Percentiles rank a stretch among this genome's conserved stretches.
Conservation (phyloP, 2,888 invertebrate species). For the Epicampocera succincta region DNA sequence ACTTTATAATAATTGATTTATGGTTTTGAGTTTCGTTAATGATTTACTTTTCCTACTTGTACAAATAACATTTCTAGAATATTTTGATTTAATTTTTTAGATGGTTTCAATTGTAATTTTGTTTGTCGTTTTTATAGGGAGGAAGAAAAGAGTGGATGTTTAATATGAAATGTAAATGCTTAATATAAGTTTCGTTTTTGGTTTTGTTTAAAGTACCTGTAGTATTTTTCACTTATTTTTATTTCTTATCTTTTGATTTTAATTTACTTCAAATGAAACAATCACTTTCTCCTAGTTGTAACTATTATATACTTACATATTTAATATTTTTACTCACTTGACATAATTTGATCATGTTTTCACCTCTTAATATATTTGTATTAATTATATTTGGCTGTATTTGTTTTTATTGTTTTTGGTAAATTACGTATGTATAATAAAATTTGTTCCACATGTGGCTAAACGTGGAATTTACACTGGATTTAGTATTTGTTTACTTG, state of each 20-base stretch:
- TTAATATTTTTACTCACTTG: slow-evolving; percentile 30
- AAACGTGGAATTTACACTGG: no score
- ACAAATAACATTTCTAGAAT: slow-evolving; percentile 53
- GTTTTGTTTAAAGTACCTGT: slow-evolving; percentile 57
- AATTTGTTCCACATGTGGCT: no score
- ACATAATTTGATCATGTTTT: slow-evolving; percentile 55
- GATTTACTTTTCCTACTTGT: slow-evolving; percentile 54
- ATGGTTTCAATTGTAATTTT: slow-evolving; percentile 27
- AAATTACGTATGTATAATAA: slow-evolving; percentile 57
- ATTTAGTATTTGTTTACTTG: no score
- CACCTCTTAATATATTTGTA: background rate
- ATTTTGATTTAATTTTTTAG: slow-evolving; percentile 49
- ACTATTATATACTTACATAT: slow-evolving; percentile 12
- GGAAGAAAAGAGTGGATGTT: slow-evolving; percentile 12
- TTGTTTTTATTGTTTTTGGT: slow-evolving; percentile 36
- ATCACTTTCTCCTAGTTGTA: slow-evolving; percentile 6
- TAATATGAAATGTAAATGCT: slow-evolving; percentile 39
- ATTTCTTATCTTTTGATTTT: slow-evolving; percentile 32
- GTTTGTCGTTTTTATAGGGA: slow-evolving; percentile 26
- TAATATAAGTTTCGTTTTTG: slow-evolving; percentile 21
- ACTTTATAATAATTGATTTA: slow-evolving; percentile 64
- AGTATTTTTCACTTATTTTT: slow-evolving; percentile 35
- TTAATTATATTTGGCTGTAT: slow-evolving; percentile 4
- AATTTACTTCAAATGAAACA: slow-evolving; percentile 48
- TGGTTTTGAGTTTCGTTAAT: slow-evolving; percentile 27